These are phyloP conservation scores for Asobara japonica DNA, from an alignment of 1,140 invertebrate species.

Conservation along the genomic window DNA sequence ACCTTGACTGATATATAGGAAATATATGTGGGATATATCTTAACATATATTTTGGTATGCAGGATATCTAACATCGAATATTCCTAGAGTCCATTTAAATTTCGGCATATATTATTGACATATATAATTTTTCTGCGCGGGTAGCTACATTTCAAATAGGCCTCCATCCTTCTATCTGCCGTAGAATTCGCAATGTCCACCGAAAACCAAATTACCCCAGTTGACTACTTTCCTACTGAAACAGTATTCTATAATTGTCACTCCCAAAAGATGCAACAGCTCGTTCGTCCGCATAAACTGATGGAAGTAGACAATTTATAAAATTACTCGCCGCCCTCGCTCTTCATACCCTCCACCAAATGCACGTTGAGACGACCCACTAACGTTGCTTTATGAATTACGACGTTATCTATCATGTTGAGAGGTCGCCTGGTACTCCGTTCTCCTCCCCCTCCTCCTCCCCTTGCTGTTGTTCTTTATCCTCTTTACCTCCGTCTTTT, in stretches of 20 bases:
- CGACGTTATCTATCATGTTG: constrained; percentile 30
- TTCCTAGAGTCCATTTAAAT: no score
- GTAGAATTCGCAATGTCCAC: no score
- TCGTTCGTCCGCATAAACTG: not conserved
- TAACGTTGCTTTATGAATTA: constrained; percentile 29
- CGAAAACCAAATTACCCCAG: not conserved
- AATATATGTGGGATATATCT: no score
- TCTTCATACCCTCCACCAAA: not conserved
- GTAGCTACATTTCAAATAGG: no score
- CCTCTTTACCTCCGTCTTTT: not conserved
- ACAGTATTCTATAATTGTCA: not conserved
- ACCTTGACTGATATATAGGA: no score
- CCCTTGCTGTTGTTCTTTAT: not conserved
- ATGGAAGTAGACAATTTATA: not conserved
- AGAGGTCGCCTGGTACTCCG: not conserved
- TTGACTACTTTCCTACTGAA: not conserved
- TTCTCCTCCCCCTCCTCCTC: not conserved
- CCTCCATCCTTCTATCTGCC: no score
- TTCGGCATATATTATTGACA: no score
- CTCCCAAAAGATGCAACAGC: not conserved
- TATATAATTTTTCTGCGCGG: no score
- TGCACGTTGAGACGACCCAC: not conserved
- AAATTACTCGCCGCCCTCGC: constrained; percentile 1
- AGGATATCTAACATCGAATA: no score
- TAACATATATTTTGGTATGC: no score